phyloP scores from a whole-genome alignment of 92 coral and sea anemone genomes.

The Blastomussa wellsi region DNA sequence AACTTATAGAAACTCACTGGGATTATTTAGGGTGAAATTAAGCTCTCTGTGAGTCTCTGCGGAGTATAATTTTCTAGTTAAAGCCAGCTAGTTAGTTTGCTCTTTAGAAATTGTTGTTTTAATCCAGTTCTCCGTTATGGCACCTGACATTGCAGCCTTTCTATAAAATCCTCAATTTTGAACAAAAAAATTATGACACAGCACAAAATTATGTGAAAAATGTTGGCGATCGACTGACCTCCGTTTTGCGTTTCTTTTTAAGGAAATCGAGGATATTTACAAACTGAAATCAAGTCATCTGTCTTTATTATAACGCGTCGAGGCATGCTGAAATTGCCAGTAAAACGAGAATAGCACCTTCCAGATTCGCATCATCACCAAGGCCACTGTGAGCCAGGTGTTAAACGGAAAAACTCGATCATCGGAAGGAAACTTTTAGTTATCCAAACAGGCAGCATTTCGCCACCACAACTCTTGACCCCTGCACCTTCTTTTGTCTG shows the following conservation, averaged over 20 bases:
- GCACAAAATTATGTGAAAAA: conserved; percentile 18
- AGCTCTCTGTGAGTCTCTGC: background rate
- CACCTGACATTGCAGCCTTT: background rate
- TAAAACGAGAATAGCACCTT: background rate
- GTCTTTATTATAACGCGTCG: conserved; percentile 11
- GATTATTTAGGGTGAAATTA: conserved; percentile 16
- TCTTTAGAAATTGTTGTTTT: background rate
- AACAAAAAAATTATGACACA: background rate
- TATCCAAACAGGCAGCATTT: conserved; percentile 36
- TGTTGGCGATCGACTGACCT: conserved; percentile 17
- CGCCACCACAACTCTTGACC: conserved; percentile 59
- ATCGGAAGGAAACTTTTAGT: conserved; percentile 58
- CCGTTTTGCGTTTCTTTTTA: conserved; percentile 8
- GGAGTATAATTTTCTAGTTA: background rate
- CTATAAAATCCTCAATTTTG: background rate
- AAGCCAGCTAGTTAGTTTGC: background rate
- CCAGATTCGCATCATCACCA: conserved; percentile 16
- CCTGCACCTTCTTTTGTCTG: conserved; percentile 49
- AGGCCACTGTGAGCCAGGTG: conserved; percentile 42
- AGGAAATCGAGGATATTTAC: background rate
- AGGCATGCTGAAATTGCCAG: background rate
- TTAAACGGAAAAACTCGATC: conserved; percentile 52
- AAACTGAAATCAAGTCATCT: background rate
- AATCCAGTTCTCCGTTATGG: conserved; percentile 12
- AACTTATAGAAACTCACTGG: background rate